Evolutionary conservation across 2,113 vertebrate genomes (phyloP).

Genomic region (crab-eating macaque (Macaca fascicularis)): T2T-MFA8v1.1 NC_088375.1:26017001-26017500

Average conservation of each 20-base stretch:
- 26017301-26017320: background rate
- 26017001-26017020: fast-evolving
- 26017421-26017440: background rate
- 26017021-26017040: background rate
- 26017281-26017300: background rate
- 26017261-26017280: background rate
- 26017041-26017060: background rate
- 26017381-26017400: too few species aligned
- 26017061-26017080: background rate
- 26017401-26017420: background rate
- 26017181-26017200: background rate
- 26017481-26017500: background rate
- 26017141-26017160: background rate
- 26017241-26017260: too few species aligned
- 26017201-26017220: too few species aligned
- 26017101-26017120: background rate
- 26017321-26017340: background rate
- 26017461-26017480: background rate
- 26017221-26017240: background rate
- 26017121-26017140: background rate
- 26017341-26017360: too few species aligned
- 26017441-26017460: background rate
- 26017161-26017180: background rate
- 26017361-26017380: too few species aligned
- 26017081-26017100: background rate